phyloP scores from a whole-genome alignment of 2,888 invertebrate species.

The Chorisops tibialis region DNA sequence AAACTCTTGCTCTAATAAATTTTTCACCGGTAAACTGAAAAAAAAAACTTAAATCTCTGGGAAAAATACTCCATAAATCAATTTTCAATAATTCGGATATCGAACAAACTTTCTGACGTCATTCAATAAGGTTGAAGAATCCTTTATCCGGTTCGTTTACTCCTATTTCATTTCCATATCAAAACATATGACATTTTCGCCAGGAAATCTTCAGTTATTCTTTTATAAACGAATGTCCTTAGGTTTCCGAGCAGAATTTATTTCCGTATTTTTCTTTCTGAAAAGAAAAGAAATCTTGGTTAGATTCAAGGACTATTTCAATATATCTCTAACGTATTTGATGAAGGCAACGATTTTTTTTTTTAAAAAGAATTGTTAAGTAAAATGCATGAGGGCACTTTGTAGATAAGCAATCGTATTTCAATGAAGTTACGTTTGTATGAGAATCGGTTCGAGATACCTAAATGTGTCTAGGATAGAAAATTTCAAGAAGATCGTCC shows the following conservation, averaged over 20 bases:
- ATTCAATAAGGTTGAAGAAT: neutral
- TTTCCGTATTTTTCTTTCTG: conserved; percentile 2
- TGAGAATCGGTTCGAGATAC: too few relatives aligned
- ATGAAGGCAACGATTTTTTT: too few relatives aligned
- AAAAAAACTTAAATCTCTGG: neutral
- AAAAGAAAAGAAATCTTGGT: neutral
- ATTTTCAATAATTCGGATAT: conserved; percentile 1
- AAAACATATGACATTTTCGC: neutral
- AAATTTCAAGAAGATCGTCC: too few relatives aligned
- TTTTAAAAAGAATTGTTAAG: too few relatives aligned
- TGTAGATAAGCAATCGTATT: too few relatives aligned
- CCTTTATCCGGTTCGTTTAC: neutral
- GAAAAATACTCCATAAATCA: neutral
- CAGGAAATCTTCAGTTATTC: neutral
- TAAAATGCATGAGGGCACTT: too few relatives aligned
- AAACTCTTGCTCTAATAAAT: neutral
- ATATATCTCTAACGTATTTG: too few relatives aligned
- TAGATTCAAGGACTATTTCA: too few relatives aligned
- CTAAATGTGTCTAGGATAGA: too few relatives aligned
- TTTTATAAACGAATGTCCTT: conserved; percentile 9
- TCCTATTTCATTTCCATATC: neutral
- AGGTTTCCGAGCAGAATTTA: conserved; percentile 7
- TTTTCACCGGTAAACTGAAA: neutral
- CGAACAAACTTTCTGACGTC: conserved; percentile 17
- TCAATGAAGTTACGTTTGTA: too few relatives aligned